Conservation (phyloP, 1,140 invertebrate genomes). For the Drosophila ambigua region DNA sequence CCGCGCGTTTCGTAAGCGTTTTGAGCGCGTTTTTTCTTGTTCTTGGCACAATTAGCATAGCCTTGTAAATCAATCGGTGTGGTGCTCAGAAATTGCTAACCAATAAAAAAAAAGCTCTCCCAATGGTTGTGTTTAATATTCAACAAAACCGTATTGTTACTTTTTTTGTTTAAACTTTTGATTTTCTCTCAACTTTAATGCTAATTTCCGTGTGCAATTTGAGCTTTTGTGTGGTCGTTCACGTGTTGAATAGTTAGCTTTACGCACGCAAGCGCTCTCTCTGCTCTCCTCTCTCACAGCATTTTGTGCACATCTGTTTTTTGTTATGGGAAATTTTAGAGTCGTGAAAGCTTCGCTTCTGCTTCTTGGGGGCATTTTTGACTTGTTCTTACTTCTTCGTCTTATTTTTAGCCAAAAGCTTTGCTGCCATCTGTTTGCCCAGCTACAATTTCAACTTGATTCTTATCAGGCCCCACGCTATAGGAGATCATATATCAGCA, state of each 20-base stretch:
- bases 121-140: neutral
- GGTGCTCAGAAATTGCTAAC: neutral
- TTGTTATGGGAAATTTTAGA: slow-evolving; percentile 77
- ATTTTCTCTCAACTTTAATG: slow-evolving; percentile 30
- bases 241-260: slow-evolving; percentile 44
- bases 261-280: slow-evolving; percentile 38
- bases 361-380: slow-evolving; percentile 19
- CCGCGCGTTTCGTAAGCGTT: slow-evolving; percentile 34
- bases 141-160: neutral
- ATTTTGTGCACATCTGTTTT: slow-evolving; percentile 60
- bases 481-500: slow-evolving; percentile 36
- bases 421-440: slow-evolving; percentile 6
- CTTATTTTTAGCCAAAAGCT: slow-evolving; percentile 45
- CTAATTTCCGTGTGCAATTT: slow-evolving; percentile 19
- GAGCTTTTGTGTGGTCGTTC: slow-evolving; percentile 24
- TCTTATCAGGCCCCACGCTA: slow-evolving; percentile 23
- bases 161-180: slow-evolving; percentile 3
- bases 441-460: slow-evolving; percentile 4
- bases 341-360: slow-evolving; percentile 1
- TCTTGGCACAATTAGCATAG: slow-evolving; percentile 74
- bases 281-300: slow-evolving; percentile 11
- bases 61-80: slow-evolving; percentile 47
- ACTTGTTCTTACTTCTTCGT: slow-evolving; percentile 21
- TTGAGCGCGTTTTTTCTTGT: slow-evolving; percentile 29
- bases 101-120: slow-evolving; percentile 6